Evolutionary conservation across 1,140 invertebrate genomes (phyloP).

Genomic region (Bombus waltoni): DNA sequence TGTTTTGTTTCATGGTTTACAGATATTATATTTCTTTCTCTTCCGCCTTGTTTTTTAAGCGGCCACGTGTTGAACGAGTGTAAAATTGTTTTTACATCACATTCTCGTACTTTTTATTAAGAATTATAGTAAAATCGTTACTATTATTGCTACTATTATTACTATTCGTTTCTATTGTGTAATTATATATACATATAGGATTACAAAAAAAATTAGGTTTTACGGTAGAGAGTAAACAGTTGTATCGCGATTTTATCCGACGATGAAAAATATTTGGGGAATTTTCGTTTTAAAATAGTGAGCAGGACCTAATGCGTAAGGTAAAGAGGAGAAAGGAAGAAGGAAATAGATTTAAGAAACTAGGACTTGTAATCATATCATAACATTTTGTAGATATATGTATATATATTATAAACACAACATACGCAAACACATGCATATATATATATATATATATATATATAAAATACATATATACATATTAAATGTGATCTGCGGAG

Average conservation of each 20-base stretch:
- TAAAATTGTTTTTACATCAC: conserved; percentile 64
- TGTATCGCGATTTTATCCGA: conserved; percentile 51
- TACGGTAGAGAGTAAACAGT: conserved; percentile 36
- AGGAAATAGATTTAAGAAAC: conserved; percentile 62
- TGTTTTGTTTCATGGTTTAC: conserved; percentile 46
- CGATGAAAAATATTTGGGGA: conserved; percentile 20
- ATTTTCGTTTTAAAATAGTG: conserved; percentile 52
- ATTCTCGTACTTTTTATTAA: conserved; percentile 61
- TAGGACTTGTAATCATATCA: conserved; percentile 74
- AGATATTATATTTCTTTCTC: conserved; percentile 31
- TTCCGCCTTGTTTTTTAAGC: conserved; percentile 9
- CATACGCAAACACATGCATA: conserved; percentile 31
- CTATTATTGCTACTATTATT: conserved; percentile 40
- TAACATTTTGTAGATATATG: conserved; percentile 71
- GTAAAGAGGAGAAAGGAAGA: conserved; percentile 6
- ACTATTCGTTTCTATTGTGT: conserved; percentile 19
- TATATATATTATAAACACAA: conserved; percentile 47
- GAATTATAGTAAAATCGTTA: conserved; percentile 11
- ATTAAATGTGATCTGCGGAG: conserved; percentile 66
- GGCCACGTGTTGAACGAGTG: neutral
- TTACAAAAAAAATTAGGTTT: conserved; percentile 52
- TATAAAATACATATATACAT: conserved; percentile 42
- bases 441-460: conserved; percentile 44
- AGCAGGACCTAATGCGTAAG: conserved; percentile 64
- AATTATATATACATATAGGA: conserved; percentile 54